phyloP scores from a whole-genome alignment of 2,797 vertebrate genomes.

The Rhyacichthys aspro region DNA sequence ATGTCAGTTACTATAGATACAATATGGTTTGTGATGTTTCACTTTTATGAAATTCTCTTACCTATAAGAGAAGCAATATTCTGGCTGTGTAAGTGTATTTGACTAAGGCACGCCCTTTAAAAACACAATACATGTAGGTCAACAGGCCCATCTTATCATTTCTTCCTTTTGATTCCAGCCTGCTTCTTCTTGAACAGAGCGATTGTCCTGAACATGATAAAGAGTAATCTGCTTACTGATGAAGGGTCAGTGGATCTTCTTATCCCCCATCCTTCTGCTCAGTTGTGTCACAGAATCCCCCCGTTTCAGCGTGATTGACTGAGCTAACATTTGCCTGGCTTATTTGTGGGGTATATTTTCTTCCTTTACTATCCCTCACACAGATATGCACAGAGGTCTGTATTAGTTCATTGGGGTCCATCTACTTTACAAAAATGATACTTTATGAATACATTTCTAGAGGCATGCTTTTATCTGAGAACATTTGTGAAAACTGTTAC shows the following conservation, averaged over 20 bases:
- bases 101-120: not conserved
- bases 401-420: no score
- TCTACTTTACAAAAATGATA: no score
- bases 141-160: conserved; percentile 8
- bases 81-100: no score
- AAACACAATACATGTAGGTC: conserved; percentile 1
- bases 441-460: no score
- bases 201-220: conserved; percentile 54
- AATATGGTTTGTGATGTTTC: no score
- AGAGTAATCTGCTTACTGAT: conserved; percentile 75
- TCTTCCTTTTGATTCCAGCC: conserved; percentile 41
- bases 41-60: no score
- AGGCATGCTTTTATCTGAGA: no score
- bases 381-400: no score
- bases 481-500: no score
- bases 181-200: conserved; percentile 35
- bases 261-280: conserved; percentile 69
- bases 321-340: conserved; percentile 15
- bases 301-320: conserved; percentile 45
- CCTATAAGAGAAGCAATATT: no score
- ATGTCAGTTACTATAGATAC: no score
- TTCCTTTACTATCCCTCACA: not conserved
- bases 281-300: conserved; percentile 53
- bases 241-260: conserved; percentile 55
- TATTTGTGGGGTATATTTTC: conserved; percentile 5